Conservation (phyloP, 1,140 invertebrate species). For the Eubasilissa regina region DNA sequence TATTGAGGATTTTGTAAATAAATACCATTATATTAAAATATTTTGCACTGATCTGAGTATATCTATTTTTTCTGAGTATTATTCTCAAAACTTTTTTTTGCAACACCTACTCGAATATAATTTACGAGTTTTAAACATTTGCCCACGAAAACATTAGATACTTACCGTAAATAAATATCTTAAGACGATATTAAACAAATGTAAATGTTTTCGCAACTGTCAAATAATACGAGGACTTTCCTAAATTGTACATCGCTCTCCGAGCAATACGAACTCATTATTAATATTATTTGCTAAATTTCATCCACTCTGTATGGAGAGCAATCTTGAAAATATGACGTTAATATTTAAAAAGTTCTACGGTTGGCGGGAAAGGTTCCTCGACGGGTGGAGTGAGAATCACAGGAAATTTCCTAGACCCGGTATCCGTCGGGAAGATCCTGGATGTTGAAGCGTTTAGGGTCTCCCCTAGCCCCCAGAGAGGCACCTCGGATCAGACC, state of each 20-base stretch:
- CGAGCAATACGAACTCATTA: background rate
- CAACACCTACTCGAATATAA: too few relatives aligned
- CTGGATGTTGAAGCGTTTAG: constrained; percentile 21
- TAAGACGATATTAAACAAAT: too few relatives aligned
- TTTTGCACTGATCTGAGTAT: too few relatives aligned
- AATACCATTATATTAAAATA: too few relatives aligned
- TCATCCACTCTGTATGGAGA: background rate
- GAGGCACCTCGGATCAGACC: constrained; percentile 16
- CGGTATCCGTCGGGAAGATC: background rate
- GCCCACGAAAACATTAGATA: too few relatives aligned
- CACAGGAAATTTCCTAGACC: constrained; percentile 1
- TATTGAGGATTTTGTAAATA: too few relatives aligned
- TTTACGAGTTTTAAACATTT: too few relatives aligned
- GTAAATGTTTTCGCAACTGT: too few relatives aligned
- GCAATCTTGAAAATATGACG: constrained; percentile 31
- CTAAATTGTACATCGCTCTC: background rate
- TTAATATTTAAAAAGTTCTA: constrained; percentile 55
- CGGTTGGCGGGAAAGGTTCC: constrained; percentile 29
- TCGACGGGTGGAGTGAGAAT: constrained; percentile 2
- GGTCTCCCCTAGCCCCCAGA: constrained; percentile 23
- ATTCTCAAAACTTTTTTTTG: too few relatives aligned
- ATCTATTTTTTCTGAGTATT: too few relatives aligned
- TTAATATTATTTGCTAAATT: constrained; percentile 5
- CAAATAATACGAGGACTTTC: background rate
- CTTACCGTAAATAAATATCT: too few relatives aligned